A percentile compares a stretch with the other conserved stretches of the same genome.
Evolutionary conservation across 1,140 invertebrate genomes (phyloP).

Genomic region (Lasioglossum baleicum): DNA sequence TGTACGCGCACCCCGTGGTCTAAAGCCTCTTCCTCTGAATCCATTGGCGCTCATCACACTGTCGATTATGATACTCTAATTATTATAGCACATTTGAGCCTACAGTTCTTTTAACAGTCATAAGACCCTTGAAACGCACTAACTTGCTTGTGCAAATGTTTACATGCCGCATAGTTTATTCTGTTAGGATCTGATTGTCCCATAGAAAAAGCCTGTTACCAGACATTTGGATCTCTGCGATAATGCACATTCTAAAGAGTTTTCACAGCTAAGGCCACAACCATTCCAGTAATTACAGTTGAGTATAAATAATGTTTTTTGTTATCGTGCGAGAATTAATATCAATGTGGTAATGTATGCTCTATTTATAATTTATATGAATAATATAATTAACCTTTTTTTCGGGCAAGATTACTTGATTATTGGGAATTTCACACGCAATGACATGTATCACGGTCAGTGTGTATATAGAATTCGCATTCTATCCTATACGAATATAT

Average conservation of each 20-base stretch:
- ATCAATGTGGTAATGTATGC: background rate
- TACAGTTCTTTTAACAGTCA: conserved; percentile 3
- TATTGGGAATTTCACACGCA: background rate
- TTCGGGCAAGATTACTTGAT: background rate
- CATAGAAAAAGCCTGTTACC: background rate
- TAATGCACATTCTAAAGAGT: conserved; percentile 1
- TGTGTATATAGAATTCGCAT: background rate
- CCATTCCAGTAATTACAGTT: background rate
- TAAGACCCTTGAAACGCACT: background rate
- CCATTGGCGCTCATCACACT: conserved; percentile 68
- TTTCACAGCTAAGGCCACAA: background rate
- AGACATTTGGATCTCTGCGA: background rate
- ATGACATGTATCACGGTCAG: background rate
- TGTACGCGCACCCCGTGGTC: conserved; percentile 56
- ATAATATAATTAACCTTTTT: background rate
- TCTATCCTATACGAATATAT: background rate
- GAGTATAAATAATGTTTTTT: background rate
- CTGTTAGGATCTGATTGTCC: background rate
- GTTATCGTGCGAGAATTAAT: background rate
- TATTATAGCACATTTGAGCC: conserved; percentile 19
- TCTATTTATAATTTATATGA: background rate
- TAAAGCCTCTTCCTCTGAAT: conserved; percentile 65
- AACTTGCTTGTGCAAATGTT: background rate
- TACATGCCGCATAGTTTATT: conserved; percentile 25
- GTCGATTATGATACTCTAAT: conserved; percentile 15